A percentile compares a stretch with the other conserved stretches of the same genome.
phyloP scores from a whole-genome alignment of 2,797 vertebrate species.

The Gymnoscopelus braueri region DNA sequence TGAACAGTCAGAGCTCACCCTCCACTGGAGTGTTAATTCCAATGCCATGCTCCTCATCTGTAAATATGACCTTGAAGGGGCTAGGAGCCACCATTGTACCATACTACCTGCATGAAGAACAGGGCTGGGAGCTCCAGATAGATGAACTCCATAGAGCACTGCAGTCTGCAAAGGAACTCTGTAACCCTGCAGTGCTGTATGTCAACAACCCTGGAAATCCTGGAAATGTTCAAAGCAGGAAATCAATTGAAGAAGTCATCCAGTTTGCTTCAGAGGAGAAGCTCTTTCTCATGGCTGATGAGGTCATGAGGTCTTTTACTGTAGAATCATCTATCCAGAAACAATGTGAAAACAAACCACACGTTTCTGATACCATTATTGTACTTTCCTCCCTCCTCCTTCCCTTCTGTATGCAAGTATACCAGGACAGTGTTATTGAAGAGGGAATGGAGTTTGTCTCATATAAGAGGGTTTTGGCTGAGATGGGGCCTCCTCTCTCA shows the following conservation, averaged over 20 bases:
- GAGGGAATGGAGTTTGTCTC: conserved; percentile 82
- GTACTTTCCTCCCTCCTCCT: conserved; percentile 34
- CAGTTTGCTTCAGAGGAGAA: conserved; percentile 85
- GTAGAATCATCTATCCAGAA: no score
- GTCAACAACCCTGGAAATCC: conserved; percentile 84
- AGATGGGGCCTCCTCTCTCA: conserved; percentile 84
- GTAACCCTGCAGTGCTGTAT: conserved; percentile 75
- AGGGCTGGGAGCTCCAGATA: conserved; percentile 76
- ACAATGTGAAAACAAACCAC: no score
- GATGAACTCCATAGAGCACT: conserved; percentile 72
- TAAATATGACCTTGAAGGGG: conserved; percentile 21
- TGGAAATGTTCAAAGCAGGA: conserved; percentile 86
- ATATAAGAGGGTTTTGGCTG: conserved; percentile 88
- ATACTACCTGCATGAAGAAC: conserved; percentile 78
- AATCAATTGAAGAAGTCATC: conserved; percentile 88
- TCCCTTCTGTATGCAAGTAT: conserved; percentile 63
- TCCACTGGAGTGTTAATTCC: conserved; percentile 74
- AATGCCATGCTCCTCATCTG: conserved; percentile 50
- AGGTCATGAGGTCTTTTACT: conserved; percentile 74
- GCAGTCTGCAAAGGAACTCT: conserved; percentile 58
- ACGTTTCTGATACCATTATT: no score
- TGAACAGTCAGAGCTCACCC: conserved; percentile 43
- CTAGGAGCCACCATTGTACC: conserved; percentile 64
- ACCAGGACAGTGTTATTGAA: conserved; percentile 83
- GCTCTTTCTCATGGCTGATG: conserved; percentile 89